Evolutionary conservation across 2,797 vertebrate species (phyloP).

Genomic region (Anabacerthia variegaticeps): DNA sequence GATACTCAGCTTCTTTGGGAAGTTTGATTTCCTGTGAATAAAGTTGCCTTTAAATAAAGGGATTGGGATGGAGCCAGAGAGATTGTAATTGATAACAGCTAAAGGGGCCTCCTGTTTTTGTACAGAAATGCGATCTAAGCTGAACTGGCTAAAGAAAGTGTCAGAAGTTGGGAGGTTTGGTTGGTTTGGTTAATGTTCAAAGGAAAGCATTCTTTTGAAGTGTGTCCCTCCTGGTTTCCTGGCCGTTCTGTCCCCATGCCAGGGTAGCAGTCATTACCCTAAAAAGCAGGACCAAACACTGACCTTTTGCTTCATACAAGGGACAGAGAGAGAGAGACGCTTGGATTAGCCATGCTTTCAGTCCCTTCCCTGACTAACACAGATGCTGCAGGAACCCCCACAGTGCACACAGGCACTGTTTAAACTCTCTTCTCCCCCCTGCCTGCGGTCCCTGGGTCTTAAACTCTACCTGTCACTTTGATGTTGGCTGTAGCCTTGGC

Average conservation of each 20-base stretch:
- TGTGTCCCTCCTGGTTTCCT: not conserved
- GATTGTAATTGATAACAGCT: not conserved
- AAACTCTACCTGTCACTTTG: constrained; percentile 78
- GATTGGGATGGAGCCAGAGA: not conserved
- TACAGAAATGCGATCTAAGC: not conserved
- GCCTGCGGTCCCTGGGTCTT: not conserved
- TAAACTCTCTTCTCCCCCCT: not conserved
- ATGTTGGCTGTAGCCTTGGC: constrained; percentile 77
- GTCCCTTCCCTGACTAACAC: not conserved
- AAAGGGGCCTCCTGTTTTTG: not conserved
- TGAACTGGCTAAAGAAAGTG: not conserved
- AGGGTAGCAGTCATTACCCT: not conserved
- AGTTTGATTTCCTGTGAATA: not conserved
- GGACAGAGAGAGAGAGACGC: not conserved
- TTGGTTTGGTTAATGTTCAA: not conserved
- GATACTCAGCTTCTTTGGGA: not conserved
- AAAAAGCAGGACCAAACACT: not conserved
- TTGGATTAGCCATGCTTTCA: not conserved
- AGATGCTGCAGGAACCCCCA: not conserved
- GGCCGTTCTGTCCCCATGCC: not conserved
- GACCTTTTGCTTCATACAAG: not conserved
- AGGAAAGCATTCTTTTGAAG: not conserved
- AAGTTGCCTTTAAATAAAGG: not conserved
- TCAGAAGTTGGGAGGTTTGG: not conserved
- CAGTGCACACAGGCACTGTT: not conserved